Evolutionary conservation across 23 tunicate genomes (phyloP).

Genomic region (Ascidia mentula): DNA sequence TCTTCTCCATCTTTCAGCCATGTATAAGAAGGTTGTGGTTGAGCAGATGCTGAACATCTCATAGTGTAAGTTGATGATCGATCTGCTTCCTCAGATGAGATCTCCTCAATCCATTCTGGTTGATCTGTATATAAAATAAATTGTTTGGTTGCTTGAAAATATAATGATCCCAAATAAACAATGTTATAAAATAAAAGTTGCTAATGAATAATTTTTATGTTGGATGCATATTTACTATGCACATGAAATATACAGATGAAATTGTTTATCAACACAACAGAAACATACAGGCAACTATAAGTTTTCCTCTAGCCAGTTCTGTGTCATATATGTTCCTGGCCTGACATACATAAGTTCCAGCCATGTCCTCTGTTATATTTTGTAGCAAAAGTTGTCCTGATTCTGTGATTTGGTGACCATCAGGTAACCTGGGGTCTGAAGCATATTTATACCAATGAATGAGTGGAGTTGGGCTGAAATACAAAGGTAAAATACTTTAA

Average conservation of each 20-base stretch:
- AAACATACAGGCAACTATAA: no score
- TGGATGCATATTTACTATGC: no score
- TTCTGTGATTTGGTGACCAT: slow-evolving; percentile 3
- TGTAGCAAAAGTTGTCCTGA: slow-evolving; percentile 38
- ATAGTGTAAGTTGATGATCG: neutral
- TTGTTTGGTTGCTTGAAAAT: no score
- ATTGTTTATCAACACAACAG: no score
- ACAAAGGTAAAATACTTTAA: no score
- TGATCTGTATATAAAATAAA: no score
- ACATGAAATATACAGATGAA: no score
- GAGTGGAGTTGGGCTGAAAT: slow-evolving; percentile 42
- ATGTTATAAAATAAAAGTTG: no score
- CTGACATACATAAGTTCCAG: slow-evolving; percentile 44
- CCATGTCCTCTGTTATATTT: slow-evolving; percentile 40
- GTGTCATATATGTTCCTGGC: slow-evolving; percentile 30
- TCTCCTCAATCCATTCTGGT: slow-evolving; percentile 37
- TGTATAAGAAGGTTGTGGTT: slow-evolving; percentile 13
- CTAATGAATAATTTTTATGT: no score
- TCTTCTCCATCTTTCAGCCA: slow-evolving; percentile 48
- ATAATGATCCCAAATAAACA: no score
- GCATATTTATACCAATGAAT: slow-evolving; percentile 30
- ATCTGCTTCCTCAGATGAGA: slow-evolving; percentile 14
- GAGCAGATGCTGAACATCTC: slow-evolving; percentile 29
- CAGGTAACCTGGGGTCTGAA: slow-evolving; percentile 18
- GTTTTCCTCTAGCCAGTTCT: neutral